Evolutionary conservation across 2,797 vertebrate genomes (phyloP).

Genomic region (Takifugu ocellatus): DNA sequence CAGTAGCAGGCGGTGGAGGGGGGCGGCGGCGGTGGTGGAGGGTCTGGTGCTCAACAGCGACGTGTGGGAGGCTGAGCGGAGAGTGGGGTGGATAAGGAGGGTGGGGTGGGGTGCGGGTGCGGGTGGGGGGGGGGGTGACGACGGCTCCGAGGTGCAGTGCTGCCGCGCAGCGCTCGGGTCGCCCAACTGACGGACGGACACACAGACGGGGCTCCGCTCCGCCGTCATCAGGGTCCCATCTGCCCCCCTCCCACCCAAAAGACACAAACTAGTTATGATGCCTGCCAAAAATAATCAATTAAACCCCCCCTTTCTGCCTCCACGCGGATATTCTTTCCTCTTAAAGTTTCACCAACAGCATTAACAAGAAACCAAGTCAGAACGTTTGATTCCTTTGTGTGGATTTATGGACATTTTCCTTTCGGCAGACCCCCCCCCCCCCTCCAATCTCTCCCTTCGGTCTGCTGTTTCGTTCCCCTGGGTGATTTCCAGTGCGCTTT

Average conservation of each 20-base stretch:
- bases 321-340: not conserved
- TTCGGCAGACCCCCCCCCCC: constrained; percentile 29
- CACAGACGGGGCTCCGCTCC: constrained; percentile 65
- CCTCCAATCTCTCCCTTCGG: constrained; percentile 53
- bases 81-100: constrained; percentile 39
- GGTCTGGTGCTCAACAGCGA: constrained; percentile 46
- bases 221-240: too few relatives aligned
- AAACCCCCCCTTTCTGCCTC: not conserved
- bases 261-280: not conserved
- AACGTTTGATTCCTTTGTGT: not conserved
- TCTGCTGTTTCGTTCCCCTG: constrained; percentile 67
- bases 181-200: constrained; percentile 75
- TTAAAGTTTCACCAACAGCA: not conserved
- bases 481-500: constrained; percentile 80
- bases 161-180: constrained; percentile 91
- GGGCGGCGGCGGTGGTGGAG: constrained; percentile 40
- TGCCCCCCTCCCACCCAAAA: not conserved
- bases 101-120: constrained; percentile 36
- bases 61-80: constrained; percentile 5
- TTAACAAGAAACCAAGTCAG: not conserved
- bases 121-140: constrained; percentile 53
- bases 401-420: constrained; percentile 10
- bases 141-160: constrained; percentile 83
- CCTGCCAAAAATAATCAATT: not conserved
- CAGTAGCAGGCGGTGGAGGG: constrained; percentile 49